phyloP scores from a whole-genome alignment of 1,140 invertebrate genomes.

The Eurosta solidaginis region DNA sequence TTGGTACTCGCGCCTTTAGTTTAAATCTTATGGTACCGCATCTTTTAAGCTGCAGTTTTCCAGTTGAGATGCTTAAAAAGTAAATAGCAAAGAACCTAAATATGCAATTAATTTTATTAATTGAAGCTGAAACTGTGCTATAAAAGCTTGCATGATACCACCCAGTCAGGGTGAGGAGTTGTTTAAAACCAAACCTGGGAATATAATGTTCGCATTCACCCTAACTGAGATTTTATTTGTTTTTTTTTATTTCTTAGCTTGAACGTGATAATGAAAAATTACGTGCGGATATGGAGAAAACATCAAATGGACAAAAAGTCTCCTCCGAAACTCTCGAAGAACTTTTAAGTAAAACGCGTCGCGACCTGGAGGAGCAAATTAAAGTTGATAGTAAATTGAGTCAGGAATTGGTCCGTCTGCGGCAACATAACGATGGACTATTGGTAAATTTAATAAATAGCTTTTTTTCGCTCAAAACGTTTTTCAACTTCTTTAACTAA shows the following conservation, averaged over 20 bases:
- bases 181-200: too few relatives aligned
- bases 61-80: too few relatives aligned
- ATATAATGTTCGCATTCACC: too few relatives aligned
- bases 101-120: too few relatives aligned
- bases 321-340: constrained; percentile 47
- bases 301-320: constrained; percentile 33
- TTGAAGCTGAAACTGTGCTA: too few relatives aligned
- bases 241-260: constrained; percentile 23
- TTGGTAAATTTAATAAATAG: constrained; percentile 37
- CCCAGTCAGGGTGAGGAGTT: too few relatives aligned
- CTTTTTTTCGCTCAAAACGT: neutral
- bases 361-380: constrained; percentile 48
- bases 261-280: constrained; percentile 44
- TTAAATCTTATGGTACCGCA: too few relatives aligned
- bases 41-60: too few relatives aligned
- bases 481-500: neutral
- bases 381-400: constrained; percentile 40
- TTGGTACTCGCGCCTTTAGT: too few relatives aligned
- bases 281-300: constrained; percentile 43
- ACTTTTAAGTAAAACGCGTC: constrained; percentile 42
- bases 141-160: too few relatives aligned
- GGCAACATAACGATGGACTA: constrained; percentile 40
- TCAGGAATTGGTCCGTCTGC: constrained; percentile 46
- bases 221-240: too few relatives aligned
- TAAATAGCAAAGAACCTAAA: too few relatives aligned